Percentiles rank a stretch among this genome's conserved stretches.
Evolutionary conservation across 2,113 vertebrate genomes (phyloP).

Genomic region (Conger conger): DNA sequence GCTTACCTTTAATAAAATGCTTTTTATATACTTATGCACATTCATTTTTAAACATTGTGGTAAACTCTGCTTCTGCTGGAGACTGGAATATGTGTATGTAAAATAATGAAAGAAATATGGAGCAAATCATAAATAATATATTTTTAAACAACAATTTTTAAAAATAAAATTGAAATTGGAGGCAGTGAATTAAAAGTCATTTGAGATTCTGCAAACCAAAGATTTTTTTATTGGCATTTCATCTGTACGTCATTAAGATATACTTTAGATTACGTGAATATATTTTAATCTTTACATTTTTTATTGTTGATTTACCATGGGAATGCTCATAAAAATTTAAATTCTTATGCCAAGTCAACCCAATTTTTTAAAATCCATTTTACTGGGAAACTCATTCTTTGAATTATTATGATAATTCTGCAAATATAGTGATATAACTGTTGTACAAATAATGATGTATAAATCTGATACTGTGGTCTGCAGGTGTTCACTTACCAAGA

Average conservation of each 20-base stretch:
- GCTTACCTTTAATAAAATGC: neutral
- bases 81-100: neutral
- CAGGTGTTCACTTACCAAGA: neutral
- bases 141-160: no score
- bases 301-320: no score
- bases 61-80: neutral
- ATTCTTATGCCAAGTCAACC: no score
- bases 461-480: neutral
- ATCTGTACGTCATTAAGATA: neutral
- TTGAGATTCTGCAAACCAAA: no score
- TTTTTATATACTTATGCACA: neutral
- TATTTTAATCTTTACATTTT: no score
- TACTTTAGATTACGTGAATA: neutral
- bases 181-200: no score
- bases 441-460: neutral
- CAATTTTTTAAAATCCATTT: no score
- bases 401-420: neutral
- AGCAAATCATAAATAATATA: neutral
- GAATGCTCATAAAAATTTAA: no score
- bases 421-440: neutral
- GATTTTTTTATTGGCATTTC: no score
- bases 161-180: no score
- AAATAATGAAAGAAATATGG: neutral
- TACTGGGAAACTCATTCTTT: neutral
- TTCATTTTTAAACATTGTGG: neutral